Base-by-base conservation (phyloP, 2,888 invertebrate genomes). In the Pollenia angustigena region DNA sequence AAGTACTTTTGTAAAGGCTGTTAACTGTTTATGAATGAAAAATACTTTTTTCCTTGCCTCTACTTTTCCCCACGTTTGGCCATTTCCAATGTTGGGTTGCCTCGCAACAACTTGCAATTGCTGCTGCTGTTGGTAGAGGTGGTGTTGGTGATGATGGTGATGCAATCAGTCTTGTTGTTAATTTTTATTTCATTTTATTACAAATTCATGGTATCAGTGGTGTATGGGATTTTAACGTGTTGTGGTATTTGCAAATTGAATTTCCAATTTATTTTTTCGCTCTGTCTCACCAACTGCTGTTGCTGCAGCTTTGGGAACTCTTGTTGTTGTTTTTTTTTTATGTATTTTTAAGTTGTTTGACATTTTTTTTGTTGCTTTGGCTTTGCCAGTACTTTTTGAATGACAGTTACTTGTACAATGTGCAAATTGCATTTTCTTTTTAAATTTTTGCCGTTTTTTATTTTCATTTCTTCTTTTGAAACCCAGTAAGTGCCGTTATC, bases 201-300 rank as follows among this genome's bases (percentile, higher is more conserved):
- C 85, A 52, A 81, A 83, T 82, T 87, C 81, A 79, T 81, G 81
- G 69, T 69, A 85, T 87, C 85, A 74, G 50, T 66, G 74, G 76
- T 62, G 78, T 62, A 85, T 78, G 78, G 79, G 81, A 81, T 82
- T 82, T 81, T 82, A 85, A 85, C 87, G 85, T 85, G 78, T 85
- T 81, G 78, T 85, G 81, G 81, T 85, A 82, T 82, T 87, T 79
- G 79, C 60, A 79, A 87, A 87, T 87, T 87, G 87, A 81, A 87
- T 87, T 86, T 87, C 75, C 71, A 79, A 80, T 64, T 72, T 76
- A 42, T 60, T 60, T 81, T 48, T 66, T 58, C 14, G n/a, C 18
- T 50, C 52, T 14, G 16, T 52, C 14, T 12, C 46, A 14, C 42
- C 48, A 23, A 9, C 46, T 56, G 48, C 66, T 23, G 32, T 54